These are phyloP conservation scores for Falco punctatus DNA, from an alignment of 2,113 vertebrate genomes.

Conservation along the genomic window DNA sequence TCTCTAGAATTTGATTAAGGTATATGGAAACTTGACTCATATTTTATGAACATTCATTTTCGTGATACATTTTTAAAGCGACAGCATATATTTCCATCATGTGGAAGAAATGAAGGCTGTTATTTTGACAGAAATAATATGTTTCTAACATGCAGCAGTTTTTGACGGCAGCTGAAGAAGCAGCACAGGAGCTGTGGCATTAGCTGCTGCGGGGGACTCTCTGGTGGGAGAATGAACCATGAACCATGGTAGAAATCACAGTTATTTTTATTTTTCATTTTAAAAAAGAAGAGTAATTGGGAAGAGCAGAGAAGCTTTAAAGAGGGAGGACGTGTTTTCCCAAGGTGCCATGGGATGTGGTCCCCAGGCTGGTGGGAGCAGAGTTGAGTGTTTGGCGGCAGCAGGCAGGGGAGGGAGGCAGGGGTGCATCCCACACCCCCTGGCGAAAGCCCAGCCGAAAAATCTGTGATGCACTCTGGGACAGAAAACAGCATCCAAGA, in stretches of 20 bases:
- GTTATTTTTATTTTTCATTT: background rate
- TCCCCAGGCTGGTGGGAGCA: background rate
- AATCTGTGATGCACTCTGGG: background rate
- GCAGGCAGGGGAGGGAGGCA: background rate
- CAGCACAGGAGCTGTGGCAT: background rate
- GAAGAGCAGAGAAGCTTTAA: background rate
- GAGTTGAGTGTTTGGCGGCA: background rate
- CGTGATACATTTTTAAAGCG: constrained; percentile 59
- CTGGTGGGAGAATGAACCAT: background rate
- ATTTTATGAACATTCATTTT: constrained; percentile 59
- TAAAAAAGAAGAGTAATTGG: background rate
- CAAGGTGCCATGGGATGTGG: background rate
- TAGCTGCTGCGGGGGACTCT: background rate
- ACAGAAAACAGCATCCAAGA: background rate
- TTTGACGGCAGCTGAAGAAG: background rate
- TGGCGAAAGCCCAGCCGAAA: background rate
- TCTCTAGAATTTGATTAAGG: constrained; percentile 52
- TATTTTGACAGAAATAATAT: constrained; percentile 30
- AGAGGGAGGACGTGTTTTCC: background rate
- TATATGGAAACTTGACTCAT: constrained; percentile 41
- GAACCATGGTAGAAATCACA: background rate
- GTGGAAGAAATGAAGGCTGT: background rate
- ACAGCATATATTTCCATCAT: constrained; percentile 23
- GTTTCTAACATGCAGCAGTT: background rate
- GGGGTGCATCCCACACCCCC: fast-evolving